Conservation (phyloP, 2,888 invertebrate genomes). For the Synergus gifuensis region DNA sequence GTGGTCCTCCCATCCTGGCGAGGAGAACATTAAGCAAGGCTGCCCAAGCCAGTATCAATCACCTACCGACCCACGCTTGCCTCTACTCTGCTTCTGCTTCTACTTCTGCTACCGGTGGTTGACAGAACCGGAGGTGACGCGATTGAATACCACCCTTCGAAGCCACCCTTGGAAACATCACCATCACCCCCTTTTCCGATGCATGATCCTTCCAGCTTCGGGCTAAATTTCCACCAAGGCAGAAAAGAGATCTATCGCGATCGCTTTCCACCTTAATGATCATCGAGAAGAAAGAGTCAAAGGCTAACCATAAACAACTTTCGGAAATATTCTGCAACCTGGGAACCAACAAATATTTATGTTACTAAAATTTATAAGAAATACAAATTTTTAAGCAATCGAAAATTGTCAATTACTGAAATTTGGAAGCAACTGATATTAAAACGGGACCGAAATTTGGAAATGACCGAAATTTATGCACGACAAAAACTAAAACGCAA, state of each 20-base stretch:
- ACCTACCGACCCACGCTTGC: constrained; percentile 63
- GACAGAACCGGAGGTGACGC: constrained; percentile 71
- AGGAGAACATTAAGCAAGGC: constrained; percentile 71
- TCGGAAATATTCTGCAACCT: neutral
- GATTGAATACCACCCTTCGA: constrained; percentile 67
- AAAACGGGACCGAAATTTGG: too few relatives aligned
- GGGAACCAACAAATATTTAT: too few relatives aligned
- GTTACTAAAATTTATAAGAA: too few relatives aligned
- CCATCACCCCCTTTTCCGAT: neutral
- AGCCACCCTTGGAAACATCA: constrained; percentile 1
- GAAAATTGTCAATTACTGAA: too few relatives aligned
- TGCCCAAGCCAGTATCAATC: constrained; percentile 75
- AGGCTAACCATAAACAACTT: neutral
- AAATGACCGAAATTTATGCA: too few relatives aligned
- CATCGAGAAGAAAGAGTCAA: neutral
- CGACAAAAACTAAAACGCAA: too few relatives aligned
- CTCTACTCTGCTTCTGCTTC: neutral
- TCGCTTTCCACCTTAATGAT: constrained; percentile 27
- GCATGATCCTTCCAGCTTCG: constrained; percentile 6
- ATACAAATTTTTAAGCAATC: too few relatives aligned
- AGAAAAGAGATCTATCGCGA: constrained; percentile 33
- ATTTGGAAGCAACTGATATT: too few relatives aligned
- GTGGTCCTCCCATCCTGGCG: constrained; percentile 53
- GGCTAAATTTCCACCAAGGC: constrained; percentile 21
- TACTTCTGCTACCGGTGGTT: constrained; percentile 51